phyloP scores from a whole-genome alignment of 2,797 vertebrate genomes.

The Distichodus sexfasciatus region DNA sequence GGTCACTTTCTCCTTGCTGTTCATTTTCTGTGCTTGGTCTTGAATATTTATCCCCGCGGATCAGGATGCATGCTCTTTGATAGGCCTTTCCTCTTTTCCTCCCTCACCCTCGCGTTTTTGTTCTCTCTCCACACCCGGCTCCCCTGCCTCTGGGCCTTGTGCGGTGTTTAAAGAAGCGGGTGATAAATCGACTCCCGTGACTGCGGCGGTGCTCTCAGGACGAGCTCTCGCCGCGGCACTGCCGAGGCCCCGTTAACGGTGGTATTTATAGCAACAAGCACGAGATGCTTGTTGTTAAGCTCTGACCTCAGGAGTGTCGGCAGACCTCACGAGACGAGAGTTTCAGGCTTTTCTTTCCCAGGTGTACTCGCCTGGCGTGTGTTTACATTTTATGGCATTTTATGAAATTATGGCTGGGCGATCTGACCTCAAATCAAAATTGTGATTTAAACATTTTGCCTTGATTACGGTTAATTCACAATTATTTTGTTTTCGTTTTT shows the following conservation, averaged over 20 bases:
- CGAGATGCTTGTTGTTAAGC: constrained; percentile 38
- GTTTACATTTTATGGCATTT: neutral
- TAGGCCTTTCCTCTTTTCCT: neutral
- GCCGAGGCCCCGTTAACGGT: neutral
- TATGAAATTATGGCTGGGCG: too few species aligned
- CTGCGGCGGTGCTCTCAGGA: constrained; percentile 5
- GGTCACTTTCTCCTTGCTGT: too few species aligned
- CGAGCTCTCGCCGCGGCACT: neutral
- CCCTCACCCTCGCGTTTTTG: neutral
- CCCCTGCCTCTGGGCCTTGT: neutral
- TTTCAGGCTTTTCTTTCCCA: neutral
- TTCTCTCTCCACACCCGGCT: neutral
- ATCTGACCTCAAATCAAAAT: too few species aligned
- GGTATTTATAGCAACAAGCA: constrained; percentile 47
- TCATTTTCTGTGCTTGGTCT: too few species aligned
- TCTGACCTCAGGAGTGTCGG: constrained; percentile 5
- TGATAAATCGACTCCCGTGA: neutral
- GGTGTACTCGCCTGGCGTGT: neutral
- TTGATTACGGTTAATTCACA: too few species aligned
- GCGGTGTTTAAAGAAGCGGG: constrained; percentile 8
- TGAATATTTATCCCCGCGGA: too few species aligned
- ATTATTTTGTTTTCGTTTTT: too few species aligned
- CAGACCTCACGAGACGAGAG: neutral
- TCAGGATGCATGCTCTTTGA: neutral
- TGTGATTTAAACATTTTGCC: too few species aligned